Conservation (phyloP, 2,888 invertebrate species). For the Protophormia terraenovae region DNA sequence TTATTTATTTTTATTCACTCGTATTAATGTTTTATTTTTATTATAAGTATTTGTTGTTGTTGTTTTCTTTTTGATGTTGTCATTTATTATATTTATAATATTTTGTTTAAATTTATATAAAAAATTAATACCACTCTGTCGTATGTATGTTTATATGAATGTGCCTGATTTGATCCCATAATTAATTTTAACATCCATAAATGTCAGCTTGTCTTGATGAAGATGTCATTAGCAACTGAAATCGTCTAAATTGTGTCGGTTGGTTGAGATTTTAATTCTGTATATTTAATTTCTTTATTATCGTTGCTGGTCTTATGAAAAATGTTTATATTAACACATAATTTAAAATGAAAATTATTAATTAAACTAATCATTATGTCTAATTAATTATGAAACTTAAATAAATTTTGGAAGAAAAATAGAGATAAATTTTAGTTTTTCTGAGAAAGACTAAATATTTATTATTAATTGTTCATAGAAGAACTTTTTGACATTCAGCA, state of each 20-base stretch:
- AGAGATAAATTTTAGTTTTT: not conserved
- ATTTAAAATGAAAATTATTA: not conserved
- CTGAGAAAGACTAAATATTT: not conserved
- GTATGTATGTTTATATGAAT: not conserved
- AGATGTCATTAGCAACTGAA: slow-evolving; percentile 50
- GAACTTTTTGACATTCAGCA: no score
- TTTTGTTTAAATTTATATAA: slow-evolving; percentile 30
- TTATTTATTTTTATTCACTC: not conserved
- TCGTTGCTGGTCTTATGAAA: not conserved
- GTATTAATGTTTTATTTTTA: not conserved
- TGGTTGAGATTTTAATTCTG: not conserved
- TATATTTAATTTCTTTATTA: slow-evolving; percentile 9
- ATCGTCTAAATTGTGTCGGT: not conserved
- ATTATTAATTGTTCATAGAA: no score
- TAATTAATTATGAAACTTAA: not conserved
- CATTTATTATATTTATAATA: slow-evolving; percentile 54
- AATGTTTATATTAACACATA: slow-evolving; percentile 7
- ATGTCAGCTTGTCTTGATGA: slow-evolving; percentile 51
- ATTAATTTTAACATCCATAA: slow-evolving; percentile 67
- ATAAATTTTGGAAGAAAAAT: not conserved
- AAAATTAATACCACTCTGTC: not conserved
- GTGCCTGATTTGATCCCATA: slow-evolving; percentile 39
- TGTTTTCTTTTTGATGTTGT: slow-evolving; percentile 71
- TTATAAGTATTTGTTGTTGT: not conserved
- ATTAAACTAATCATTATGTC: not conserved